Percentiles rank a stretch among this genome's conserved stretches.
Conservation (phyloP, 2,888 invertebrate genomes). For the Xestia ashworthii region DNA sequence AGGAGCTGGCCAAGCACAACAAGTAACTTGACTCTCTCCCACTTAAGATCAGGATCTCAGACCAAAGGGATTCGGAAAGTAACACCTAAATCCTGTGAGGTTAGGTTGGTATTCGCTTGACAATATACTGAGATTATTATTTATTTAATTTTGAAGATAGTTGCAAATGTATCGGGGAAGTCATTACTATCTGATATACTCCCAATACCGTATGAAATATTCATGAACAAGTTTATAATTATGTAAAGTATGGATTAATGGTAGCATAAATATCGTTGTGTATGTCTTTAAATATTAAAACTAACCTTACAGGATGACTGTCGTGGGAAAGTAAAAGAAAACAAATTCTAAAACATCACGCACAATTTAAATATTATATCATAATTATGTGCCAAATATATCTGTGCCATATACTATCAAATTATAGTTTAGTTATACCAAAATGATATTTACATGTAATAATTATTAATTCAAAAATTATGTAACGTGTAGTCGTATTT, state of each 20-base stretch:
- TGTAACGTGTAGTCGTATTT: constrained; percentile 63
- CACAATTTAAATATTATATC: constrained; percentile 70
- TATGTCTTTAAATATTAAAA: constrained; percentile 19
- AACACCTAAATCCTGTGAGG: constrained; percentile 58
- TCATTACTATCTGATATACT: neutral
- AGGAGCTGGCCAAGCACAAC: constrained; percentile 85
- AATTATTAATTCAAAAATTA: constrained; percentile 50
- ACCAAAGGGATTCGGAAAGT: constrained; percentile 57
- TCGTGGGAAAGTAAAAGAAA: constrained; percentile 52
- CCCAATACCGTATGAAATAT: neutral
- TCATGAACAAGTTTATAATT: neutral
- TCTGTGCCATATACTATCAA: constrained; percentile 61
- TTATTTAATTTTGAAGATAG: neutral
- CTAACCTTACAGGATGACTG: constrained; percentile 48
- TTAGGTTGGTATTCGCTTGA: constrained; percentile 33
- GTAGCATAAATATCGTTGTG: neutral
- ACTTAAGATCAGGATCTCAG: constrained; percentile 67
- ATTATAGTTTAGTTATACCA: constrained; percentile 56
- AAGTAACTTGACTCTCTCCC: constrained; percentile 65
- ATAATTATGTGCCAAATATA: constrained; percentile 69
- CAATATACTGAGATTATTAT: neutral
- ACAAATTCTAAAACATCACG: constrained; percentile 71
- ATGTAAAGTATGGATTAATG: neutral
- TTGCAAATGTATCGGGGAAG: neutral
- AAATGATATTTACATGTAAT: constrained; percentile 57